These are phyloP conservation scores for Paracyclopina nana DNA, from an alignment of 1,140 invertebrate genomes.

Conservation along the genomic window DNA sequence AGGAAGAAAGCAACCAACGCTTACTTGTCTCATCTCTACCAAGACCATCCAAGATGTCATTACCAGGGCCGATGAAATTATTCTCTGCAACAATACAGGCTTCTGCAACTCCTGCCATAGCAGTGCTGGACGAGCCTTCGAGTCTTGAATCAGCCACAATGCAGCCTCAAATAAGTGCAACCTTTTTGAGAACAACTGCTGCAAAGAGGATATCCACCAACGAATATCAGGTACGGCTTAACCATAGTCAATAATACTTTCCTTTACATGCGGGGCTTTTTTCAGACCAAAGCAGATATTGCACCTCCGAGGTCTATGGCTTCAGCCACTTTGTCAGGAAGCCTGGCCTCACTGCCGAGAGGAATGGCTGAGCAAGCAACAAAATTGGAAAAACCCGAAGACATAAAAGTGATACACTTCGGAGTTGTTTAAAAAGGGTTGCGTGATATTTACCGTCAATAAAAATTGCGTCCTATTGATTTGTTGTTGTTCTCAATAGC, in stretches of 20 bases:
- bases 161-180: conserved; percentile 2
- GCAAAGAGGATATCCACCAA: conserved; percentile 9
- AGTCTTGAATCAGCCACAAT: not conserved
- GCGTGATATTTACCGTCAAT: too few relatives aligned
- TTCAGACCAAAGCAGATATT: not conserved
- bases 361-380: not conserved
- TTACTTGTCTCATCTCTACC: not conserved
- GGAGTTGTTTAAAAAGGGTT: not conserved
- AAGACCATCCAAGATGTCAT: too few relatives aligned
- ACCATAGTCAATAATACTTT: not conserved
- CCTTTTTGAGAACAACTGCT: conserved; percentile 5
- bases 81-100: not conserved
- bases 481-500: too few relatives aligned
- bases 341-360: not conserved
- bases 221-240: conserved; percentile 2
- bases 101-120: not conserved
- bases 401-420: not conserved
- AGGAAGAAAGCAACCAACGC: not conserved
- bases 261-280: not conserved
- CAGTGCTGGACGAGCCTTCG: not conserved
- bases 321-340: not conserved
- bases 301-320: not conserved
- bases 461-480: too few relatives aligned
- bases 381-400: not conserved
- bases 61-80: not conserved